Evolutionary conservation across 1,140 invertebrate genomes (phyloP), one percentile per base, ranked within the genome.

Genomic region (Lamellibrachia luymesi): DNA sequence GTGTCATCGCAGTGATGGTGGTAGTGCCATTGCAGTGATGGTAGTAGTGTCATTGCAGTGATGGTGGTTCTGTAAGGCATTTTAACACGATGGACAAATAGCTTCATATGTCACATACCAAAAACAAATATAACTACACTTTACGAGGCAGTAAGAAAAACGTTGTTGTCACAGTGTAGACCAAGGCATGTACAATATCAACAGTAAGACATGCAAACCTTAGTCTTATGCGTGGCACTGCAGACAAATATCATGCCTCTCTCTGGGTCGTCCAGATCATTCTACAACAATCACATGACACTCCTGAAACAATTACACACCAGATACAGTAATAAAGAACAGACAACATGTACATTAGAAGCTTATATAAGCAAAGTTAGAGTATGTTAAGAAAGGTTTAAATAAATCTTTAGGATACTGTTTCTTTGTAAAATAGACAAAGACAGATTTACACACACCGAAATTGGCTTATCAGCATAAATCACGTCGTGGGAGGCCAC

Each of bases 191-290:
- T 80, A 80, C 25, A 80, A 80, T 80, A 22, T 22, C 25, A 80
- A 80, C 64, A 22, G 38, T 38, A 22, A n/a, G 92, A 52, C 91
- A 92, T 51, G 17, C 52, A 93, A 94, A 96, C 96, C 94, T 99
- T 99, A 5, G 99, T 99, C 96, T 99, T 99, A 95, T 99, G 99
- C 4, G 99, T 99, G 4, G 99, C 99, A 92, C 99, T 99, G 95
- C 98, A 99, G 25, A 99, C 99, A 97, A 99, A 99, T 94, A 99
- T 99, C 98, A 99, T 99, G 92, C 99, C 99, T 95, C 99, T 97
- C 95, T 99, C 99, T 50, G 99, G 99, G 97, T 99, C 99, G 97
- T 99, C 99, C n/a, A 99, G 97, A 97, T 99, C 99, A 97, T 99
- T 99, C 97, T 97, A 96, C 90, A 97, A 96, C 64, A 80, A 80